Percentiles rank a stretch among this genome's conserved stretches.
phyloP scores from a whole-genome alignment of 1,140 invertebrate species.

The Orchestia grillus region DNA sequence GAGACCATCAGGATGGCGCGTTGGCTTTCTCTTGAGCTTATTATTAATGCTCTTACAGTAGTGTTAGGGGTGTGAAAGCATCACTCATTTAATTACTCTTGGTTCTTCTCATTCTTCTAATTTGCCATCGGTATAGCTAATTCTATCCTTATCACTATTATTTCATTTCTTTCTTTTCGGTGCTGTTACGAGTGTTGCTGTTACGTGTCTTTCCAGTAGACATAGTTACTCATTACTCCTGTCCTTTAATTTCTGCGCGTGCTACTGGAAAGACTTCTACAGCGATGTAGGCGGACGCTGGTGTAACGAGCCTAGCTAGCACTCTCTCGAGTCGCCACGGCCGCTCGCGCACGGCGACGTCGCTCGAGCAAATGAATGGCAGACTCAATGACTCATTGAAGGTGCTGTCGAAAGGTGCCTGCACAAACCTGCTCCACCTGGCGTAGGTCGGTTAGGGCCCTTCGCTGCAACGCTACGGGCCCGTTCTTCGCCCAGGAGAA shows the following conservation, averaged over 20 bases:
- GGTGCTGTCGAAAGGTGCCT: not conserved
- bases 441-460: not conserved
- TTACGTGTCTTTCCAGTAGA: not conserved
- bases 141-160: not conserved
- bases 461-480: not conserved
- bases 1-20: not conserved
- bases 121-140: not conserved
- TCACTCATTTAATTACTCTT: too few species aligned
- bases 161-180: not conserved
- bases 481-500: not conserved
- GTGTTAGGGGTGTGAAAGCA: not conserved
- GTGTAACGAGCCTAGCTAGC: too few species aligned
- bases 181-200: not conserved
- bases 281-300: not conserved
- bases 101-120: not conserved
- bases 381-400: not conserved
- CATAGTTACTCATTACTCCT: not conserved
- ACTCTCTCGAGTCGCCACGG: too few species aligned
- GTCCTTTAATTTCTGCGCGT: not conserved
- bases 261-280: not conserved
- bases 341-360: too few species aligned
- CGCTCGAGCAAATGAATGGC: not conserved
- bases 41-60: not conserved
- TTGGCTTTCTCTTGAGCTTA: not conserved
- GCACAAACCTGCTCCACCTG: not conserved